Percentiles rank a stretch among this genome's conserved stretches.
These are phyloP conservation scores for Drosophila pallidifrons DNA, from an alignment of 1,140 invertebrate genomes.

Conservation along the genomic window DNA sequence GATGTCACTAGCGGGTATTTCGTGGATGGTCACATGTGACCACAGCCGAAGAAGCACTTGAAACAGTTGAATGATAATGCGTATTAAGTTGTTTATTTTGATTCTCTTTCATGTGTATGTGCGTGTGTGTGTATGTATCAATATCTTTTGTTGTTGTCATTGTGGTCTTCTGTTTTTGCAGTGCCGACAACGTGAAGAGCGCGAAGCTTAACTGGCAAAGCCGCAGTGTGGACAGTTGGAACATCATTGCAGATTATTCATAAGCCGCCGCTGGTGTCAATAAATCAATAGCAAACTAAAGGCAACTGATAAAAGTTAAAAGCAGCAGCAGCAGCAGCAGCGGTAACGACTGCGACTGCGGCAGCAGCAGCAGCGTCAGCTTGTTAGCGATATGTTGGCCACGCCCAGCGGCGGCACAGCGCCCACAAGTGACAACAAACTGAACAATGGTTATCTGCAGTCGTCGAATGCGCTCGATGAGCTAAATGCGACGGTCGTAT, in stretches of 20 bases:
- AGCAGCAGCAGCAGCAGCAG: too few species aligned
- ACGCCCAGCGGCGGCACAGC: conserved; percentile 46
- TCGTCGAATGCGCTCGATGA: conserved; percentile 58
- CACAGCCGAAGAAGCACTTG: neutral
- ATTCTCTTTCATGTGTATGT: neutral
- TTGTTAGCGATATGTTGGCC: conserved; percentile 48
- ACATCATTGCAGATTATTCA: conserved; percentile 14
- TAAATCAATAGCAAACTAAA: conserved; percentile 8
- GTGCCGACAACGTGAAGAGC: conserved; percentile 19
- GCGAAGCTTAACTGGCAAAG: conserved; percentile 10
- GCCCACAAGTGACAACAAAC: conserved; percentile 37
- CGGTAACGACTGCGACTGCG: neutral
- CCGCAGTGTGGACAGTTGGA: conserved; percentile 2
- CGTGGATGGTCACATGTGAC: neutral
- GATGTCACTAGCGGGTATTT: neutral
- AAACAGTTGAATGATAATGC: neutral
- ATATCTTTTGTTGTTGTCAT: neutral
- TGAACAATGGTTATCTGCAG: conserved; percentile 79
- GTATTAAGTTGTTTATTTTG: neutral
- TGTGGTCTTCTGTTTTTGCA: conserved; percentile 10
- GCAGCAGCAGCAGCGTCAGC: neutral
- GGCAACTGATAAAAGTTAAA: conserved; percentile 6
- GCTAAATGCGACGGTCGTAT: conserved; percentile 61
- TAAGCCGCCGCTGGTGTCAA: conserved; percentile 2
- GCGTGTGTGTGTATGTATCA: neutral